These are phyloP conservation scores for Gastracanthus pulcherrimus DNA, from an alignment of 2,888 invertebrate genomes.

Conservation along the genomic window DNA sequence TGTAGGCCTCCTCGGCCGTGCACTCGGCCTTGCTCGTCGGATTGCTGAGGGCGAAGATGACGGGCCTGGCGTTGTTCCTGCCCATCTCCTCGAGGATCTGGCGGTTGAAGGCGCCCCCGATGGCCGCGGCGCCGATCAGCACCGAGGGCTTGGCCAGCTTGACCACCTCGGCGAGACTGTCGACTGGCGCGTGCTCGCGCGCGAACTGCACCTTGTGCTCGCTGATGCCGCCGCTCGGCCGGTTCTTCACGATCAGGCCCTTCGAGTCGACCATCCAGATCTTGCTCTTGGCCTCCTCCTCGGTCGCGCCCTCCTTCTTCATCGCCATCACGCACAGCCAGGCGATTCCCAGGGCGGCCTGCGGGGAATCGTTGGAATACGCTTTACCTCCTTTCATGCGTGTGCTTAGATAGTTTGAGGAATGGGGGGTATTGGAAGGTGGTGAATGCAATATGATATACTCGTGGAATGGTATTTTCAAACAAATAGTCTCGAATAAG, in stretches of 20 bases:
- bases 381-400: too few species aligned
- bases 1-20: constrained; percentile 98
- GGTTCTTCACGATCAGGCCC: constrained; percentile 93
- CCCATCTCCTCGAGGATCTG: constrained; percentile 94
- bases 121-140: constrained; percentile 96
- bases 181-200: constrained; percentile 86
- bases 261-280: constrained; percentile 98
- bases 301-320: constrained; percentile 88
- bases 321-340: constrained; percentile 95
- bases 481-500: too few species aligned
- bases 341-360: constrained; percentile 97
- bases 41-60: constrained; percentile 98
- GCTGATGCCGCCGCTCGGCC: constrained; percentile 89
- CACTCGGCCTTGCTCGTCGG: constrained; percentile 99
- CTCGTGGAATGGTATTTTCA: too few species aligned
- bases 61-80: constrained; percentile 88
- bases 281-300: constrained; percentile 86
- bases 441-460: too few species aligned
- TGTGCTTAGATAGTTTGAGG: background rate
- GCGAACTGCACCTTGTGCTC: constrained; percentile 92
- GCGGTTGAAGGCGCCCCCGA: constrained; percentile 95
- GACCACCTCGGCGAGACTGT: constrained; percentile 90
- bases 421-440: too few species aligned
- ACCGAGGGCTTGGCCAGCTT: constrained; percentile 90
- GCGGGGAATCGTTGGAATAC: too few species aligned